Evolutionary conservation across 2,888 invertebrate species (phyloP).

Genomic region (Bugulina stolonifera): DNA sequence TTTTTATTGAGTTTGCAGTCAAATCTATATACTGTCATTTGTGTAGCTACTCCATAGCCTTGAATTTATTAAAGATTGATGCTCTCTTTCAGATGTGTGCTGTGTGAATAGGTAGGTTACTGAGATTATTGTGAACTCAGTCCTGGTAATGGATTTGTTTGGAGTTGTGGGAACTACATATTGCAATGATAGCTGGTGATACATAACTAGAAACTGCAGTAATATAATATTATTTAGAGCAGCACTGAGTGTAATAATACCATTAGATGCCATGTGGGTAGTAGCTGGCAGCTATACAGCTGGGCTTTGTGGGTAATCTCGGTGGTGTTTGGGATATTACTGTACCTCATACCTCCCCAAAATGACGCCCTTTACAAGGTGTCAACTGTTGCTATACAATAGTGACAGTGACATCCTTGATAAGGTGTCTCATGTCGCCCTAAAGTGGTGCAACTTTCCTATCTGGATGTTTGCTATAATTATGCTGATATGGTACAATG

Average conservation of each 20-base stretch:
- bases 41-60: no score
- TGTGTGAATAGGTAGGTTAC: neutral
- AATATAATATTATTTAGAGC: no score
- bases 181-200: neutral
- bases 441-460: no score
- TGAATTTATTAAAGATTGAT: neutral
- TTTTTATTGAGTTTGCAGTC: no score
- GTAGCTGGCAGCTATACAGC: neutral
- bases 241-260: no score
- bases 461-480: no score
- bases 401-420: no score
- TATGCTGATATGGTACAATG: neutral
- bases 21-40: no score
- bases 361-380: neutral
- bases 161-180: neutral
- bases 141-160: neutral
- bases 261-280: neutral
- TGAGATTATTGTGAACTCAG: neutral
- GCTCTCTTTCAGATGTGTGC: neutral
- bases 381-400: neutral
- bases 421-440: no score
- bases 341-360: neutral
- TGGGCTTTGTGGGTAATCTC: slow-evolving; percentile 9
- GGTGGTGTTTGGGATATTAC: slow-evolving; percentile 13
- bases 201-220: no score